Conservation (phyloP, 2,113 vertebrate species). For the Nerophis lumbriciformis region DNA sequence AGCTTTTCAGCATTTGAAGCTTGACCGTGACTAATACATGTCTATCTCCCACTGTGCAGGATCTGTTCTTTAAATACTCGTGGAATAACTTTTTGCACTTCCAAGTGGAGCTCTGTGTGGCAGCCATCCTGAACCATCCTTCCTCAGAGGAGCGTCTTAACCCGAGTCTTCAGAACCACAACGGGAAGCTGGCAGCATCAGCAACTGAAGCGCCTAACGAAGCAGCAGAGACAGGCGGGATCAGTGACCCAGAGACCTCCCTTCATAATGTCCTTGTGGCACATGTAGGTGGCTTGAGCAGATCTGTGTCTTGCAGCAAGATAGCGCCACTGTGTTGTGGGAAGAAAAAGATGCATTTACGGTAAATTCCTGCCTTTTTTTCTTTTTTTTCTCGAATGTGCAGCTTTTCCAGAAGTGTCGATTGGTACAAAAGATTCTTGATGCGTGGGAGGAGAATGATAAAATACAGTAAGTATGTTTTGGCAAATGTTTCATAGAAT, state of each 20-base stretch:
- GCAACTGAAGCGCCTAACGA: conserved; percentile 45
- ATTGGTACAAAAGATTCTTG: conserved; percentile 88
- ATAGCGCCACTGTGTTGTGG: background rate
- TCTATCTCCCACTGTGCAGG: conserved; percentile 61
- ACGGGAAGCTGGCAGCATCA: conserved; percentile 33
- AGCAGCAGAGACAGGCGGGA: conserved; percentile 49
- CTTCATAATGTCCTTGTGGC: conserved; percentile 78
- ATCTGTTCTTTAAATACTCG: conserved; percentile 95
- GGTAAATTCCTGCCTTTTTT: background rate
- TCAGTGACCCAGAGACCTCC: conserved; percentile 29
- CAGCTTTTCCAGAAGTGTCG: conserved; percentile 93
- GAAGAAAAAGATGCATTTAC: background rate
- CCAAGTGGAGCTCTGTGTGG: conserved; percentile 94
- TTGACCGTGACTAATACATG: background rate
- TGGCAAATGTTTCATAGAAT: too few species aligned
- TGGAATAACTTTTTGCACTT: conserved; percentile 99
- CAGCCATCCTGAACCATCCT: conserved; percentile 84
- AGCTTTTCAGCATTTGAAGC: background rate
- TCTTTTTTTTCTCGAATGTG: background rate
- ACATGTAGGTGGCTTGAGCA: conserved; percentile 72
- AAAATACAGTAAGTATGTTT: conserved; percentile 81
- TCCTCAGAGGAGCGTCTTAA: conserved; percentile 62
- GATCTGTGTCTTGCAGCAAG: background rate
- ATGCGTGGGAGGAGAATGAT: conserved; percentile 96
- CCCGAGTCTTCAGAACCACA: conserved; percentile 60